Evolutionary conservation across 2,888 invertebrate genomes (phyloP).

Genomic region (Creontiades dilutus): DNA sequence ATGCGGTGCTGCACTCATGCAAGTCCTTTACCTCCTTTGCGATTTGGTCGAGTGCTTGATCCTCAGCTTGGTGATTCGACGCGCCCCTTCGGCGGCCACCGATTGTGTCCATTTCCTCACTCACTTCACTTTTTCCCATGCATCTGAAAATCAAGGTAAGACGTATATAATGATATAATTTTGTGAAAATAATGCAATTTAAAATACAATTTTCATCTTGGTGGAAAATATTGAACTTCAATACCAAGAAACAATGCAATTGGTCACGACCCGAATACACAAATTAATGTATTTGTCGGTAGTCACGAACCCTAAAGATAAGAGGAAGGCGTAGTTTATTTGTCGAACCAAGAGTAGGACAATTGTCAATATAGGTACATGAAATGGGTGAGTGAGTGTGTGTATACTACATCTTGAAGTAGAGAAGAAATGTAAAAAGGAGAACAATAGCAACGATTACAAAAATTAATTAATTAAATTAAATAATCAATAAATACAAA

Average conservation of each 20-base stretch:
- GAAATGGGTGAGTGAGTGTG: too few relatives aligned
- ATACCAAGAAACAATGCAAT: not conserved
- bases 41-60: slow-evolving; percentile 97
- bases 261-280: too few relatives aligned
- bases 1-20: slow-evolving; percentile 35
- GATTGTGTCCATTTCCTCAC: slow-evolving; percentile 76
- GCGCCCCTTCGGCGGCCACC: slow-evolving; percentile 86
- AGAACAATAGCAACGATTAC: too few relatives aligned
- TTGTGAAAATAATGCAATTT: not conserved
- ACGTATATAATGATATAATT: not conserved
- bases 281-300: too few relatives aligned
- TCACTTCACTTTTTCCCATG: slow-evolving; percentile 51
- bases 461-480: too few relatives aligned
- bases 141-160: slow-evolving; percentile 46
- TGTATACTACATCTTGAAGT: too few relatives aligned
- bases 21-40: slow-evolving; percentile 92
- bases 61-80: slow-evolving; percentile 95
- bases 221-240: not conserved
- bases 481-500: too few relatives aligned
- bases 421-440: too few relatives aligned
- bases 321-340: too few relatives aligned
- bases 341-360: too few relatives aligned
- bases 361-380: too few relatives aligned
- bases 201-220: not conserved
- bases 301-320: too few relatives aligned